These are phyloP conservation scores for Himalopsyche japonica DNA, from an alignment of 2,888 invertebrate genomes.

Conservation along the genomic window DNA sequence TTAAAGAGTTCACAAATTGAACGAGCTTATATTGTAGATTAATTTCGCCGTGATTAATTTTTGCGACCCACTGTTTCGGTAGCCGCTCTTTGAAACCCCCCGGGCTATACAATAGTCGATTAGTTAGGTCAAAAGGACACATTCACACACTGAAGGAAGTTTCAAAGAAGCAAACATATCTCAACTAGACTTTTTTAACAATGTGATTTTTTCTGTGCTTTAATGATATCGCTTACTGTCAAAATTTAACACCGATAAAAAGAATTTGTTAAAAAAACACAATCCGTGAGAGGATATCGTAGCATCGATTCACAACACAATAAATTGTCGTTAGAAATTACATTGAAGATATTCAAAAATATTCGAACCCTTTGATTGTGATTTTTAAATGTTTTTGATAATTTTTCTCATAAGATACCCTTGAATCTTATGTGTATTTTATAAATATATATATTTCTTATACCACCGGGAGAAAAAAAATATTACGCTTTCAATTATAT, in stretches of 20 bases:
- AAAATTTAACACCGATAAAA: background rate
- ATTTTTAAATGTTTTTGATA: too few species aligned
- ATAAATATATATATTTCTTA: too few species aligned
- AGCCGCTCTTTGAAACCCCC: background rate
- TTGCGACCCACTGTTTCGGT: too few species aligned
- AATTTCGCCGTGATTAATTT: too few species aligned
- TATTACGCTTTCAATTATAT: too few species aligned
- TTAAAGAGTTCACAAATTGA: too few species aligned
- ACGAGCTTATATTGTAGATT: too few species aligned
- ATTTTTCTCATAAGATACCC: too few species aligned
- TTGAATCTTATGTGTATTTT: too few species aligned
- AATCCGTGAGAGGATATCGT: background rate
- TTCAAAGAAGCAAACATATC: background rate
- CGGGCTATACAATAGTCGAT: background rate
- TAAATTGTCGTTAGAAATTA: background rate
- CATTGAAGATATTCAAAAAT: too few species aligned
- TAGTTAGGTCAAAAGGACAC: background rate
- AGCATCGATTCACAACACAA: background rate
- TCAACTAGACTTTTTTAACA: background rate
- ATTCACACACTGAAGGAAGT: background rate
- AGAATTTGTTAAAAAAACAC: background rate
- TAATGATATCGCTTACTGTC: background rate
- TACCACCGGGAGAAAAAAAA: too few species aligned
- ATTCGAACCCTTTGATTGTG: too few species aligned
- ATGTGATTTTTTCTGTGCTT: background rate